A percentile compares a stretch with the other conserved stretches of the same genome.
These are phyloP conservation scores for Liolophura sinensis DNA, from an alignment of 1,140 invertebrate genomes.

Conservation along the genomic window DNA sequence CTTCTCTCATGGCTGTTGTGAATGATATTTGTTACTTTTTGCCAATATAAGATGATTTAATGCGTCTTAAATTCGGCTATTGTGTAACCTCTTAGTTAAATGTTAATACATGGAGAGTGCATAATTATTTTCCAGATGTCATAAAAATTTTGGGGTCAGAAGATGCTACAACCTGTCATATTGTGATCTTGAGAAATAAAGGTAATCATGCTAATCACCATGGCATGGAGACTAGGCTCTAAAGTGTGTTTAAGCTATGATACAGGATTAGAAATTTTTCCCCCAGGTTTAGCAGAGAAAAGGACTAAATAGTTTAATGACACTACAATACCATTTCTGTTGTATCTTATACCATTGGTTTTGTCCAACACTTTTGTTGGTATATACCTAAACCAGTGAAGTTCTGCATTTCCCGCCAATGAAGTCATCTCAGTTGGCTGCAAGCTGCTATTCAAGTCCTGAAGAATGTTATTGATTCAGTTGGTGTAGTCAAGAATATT, in stretches of 20 bases:
- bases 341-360: background rate
- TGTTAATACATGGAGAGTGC: background rate
- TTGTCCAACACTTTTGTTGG: background rate
- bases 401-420: too few species aligned
- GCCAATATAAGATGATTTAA: background rate
- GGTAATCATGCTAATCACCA: conserved; percentile 54
- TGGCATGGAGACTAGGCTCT: conserved; percentile 25
- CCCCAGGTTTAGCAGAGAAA: background rate
- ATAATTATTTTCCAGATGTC: conserved; percentile 28
- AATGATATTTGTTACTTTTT: background rate
- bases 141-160: conserved; percentile 82
- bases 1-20: background rate
- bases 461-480: too few species aligned
- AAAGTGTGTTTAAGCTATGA: conserved; percentile 69
- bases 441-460: too few species aligned
- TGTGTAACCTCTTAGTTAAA: background rate
- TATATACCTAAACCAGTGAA: background rate
- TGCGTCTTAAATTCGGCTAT: background rate
- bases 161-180: conserved; percentile 91
- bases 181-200: conserved; percentile 84
- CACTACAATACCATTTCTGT: conserved; percentile 3
- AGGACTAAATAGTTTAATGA: background rate
- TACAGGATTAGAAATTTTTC: background rate
- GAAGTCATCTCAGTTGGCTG: too few species aligned
- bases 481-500: too few species aligned